Conservation (phyloP, 2,888 invertebrate species). For the Andrena bucephala region DNA sequence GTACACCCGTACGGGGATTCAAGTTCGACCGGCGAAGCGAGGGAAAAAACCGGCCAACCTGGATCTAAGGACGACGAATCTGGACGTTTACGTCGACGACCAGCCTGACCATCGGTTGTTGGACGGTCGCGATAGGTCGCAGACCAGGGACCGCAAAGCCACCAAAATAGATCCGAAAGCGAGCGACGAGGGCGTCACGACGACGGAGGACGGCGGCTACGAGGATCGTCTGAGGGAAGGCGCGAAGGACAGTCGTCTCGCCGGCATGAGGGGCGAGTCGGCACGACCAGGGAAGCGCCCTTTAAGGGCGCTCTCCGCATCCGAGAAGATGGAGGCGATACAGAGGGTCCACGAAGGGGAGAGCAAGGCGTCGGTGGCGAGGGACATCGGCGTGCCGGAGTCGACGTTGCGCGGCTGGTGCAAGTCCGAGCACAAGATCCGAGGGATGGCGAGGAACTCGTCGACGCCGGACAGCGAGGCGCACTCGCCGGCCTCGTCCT, state of each 20-base stretch:
- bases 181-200: slow-evolving; percentile 60
- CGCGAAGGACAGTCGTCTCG: slow-evolving; percentile 65
- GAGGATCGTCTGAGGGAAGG: slow-evolving; percentile 71
- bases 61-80: slow-evolving; percentile 63
- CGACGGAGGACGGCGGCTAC: slow-evolving; percentile 48
- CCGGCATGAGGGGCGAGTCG: slow-evolving; percentile 86
- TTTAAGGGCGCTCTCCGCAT: slow-evolving; percentile 90
- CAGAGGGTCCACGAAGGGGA: slow-evolving; percentile 94
- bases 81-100: slow-evolving; percentile 44
- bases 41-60: slow-evolving; percentile 46
- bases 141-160: slow-evolving; percentile 35
- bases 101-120: slow-evolving; percentile 32
- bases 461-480: slow-evolving; percentile 88
- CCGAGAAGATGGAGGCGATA: slow-evolving; percentile 93
- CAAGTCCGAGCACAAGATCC: slow-evolving; percentile 92
- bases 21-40: background rate
- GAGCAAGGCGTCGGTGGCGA: slow-evolving; percentile 93
- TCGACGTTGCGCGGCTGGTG: slow-evolving; percentile 95
- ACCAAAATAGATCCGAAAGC: slow-evolving; percentile 49
- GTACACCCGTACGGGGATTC: background rate
- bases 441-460: slow-evolving; percentile 87
- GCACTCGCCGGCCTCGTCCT: slow-evolving; percentile 79
- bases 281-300: slow-evolving; percentile 91
- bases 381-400: slow-evolving; percentile 94
- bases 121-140: slow-evolving; percentile 32